These are phyloP conservation scores for Saxidomus purpurata DNA, from an alignment of 1,140 invertebrate genomes.

Conservation along the genomic window DNA sequence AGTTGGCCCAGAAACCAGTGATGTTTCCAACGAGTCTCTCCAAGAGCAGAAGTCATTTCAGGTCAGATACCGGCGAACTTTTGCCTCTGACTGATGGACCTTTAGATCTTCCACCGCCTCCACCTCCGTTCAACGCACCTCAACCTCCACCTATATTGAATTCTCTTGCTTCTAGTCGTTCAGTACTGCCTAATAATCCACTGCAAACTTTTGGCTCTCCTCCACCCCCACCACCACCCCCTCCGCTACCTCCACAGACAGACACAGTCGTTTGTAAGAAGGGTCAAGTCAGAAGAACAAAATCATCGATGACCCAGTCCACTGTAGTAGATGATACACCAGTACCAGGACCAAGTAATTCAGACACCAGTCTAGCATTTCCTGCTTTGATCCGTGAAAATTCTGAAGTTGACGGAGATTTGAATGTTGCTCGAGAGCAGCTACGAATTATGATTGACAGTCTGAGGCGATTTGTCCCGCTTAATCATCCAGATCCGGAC, in stretches of 20 bases:
- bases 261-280: background rate
- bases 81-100: background rate
- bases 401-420: background rate
- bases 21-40: no score
- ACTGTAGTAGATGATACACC: background rate
- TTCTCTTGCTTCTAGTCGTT: no score
- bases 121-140: background rate
- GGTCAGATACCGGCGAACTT: background rate
- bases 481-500: background rate
- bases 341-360: conserved; percentile 9
- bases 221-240: background rate
- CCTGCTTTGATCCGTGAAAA: background rate
- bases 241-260: background rate
- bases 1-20: background rate
- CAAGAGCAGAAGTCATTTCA: no score
- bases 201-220: no score
- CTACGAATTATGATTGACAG: background rate
- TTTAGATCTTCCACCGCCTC: background rate
- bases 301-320: background rate
- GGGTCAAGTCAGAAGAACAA: background rate
- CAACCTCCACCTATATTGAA: background rate
- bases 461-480: background rate
- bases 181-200: no score
- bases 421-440: background rate
- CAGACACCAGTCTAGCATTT: background rate